These are phyloP conservation scores for Drosophila koepferae DNA, from an alignment of 2,888 invertebrate genomes.

Conservation along the genomic window DNA sequence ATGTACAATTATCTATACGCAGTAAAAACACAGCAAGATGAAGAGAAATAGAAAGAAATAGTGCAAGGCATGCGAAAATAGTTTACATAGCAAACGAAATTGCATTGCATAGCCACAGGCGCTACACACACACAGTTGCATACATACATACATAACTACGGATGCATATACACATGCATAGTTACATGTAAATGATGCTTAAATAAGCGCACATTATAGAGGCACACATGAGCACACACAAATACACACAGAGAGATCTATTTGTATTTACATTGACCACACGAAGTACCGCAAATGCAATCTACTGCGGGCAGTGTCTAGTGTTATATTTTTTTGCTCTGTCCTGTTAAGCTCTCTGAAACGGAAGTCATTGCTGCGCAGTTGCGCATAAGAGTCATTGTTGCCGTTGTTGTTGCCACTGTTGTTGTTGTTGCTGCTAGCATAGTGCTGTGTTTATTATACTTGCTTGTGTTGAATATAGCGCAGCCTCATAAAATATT, in stretches of 20 bases:
- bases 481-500: slow-evolving; percentile 71
- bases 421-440: slow-evolving; percentile 23
- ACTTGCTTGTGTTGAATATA: slow-evolving; percentile 50
- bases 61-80: slow-evolving; percentile 53
- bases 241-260: slow-evolving; percentile 6
- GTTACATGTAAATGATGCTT: slow-evolving; percentile 51
- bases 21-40: slow-evolving; percentile 2
- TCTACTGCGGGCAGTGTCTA: slow-evolving; percentile 59
- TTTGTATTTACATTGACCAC: slow-evolving; percentile 62
- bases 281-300: slow-evolving; percentile 67
- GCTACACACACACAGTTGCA: slow-evolving; percentile 9
- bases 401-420: slow-evolving; percentile 14
- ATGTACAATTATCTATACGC: not conserved
- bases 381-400: slow-evolving; percentile 64
- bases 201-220: slow-evolving; percentile 44
- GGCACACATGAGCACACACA: slow-evolving; percentile 29
- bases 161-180: slow-evolving; percentile 19
- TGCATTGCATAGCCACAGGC: slow-evolving; percentile 41
- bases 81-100: slow-evolving; percentile 36
- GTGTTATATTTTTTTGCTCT: slow-evolving; percentile 26
- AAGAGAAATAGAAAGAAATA: slow-evolving; percentile 13
- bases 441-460: slow-evolving; percentile 53
- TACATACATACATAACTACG: slow-evolving; percentile 2
- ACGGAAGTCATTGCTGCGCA: slow-evolving; percentile 74
- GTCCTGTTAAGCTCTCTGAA: slow-evolving; percentile 16